phyloP scores from a whole-genome alignment of 2,797 vertebrate species.

The Sebastes hubbsi region DNA sequence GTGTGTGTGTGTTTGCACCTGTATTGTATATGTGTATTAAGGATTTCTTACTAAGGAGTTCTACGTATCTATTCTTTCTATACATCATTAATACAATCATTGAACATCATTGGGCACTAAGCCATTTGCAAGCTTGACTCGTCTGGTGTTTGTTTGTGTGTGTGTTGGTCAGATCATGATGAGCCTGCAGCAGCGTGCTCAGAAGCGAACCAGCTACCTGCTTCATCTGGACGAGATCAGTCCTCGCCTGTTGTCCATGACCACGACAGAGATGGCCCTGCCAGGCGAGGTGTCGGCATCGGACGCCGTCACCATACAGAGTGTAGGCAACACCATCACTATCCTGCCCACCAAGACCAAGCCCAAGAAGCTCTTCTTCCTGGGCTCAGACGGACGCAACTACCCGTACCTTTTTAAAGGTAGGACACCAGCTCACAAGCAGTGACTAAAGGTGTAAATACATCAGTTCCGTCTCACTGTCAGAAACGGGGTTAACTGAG shows the following conservation, averaged over 20 bases:
- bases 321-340: slow-evolving; percentile 94
- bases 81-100: background rate
- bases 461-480: too few relatives aligned
- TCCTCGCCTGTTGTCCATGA: slow-evolving; percentile 92
- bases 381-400: slow-evolving; percentile 95
- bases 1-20: background rate
- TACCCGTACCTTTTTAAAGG: slow-evolving; percentile 99
- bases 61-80: background rate
- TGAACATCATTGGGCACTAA: background rate
- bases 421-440: slow-evolving; percentile 37
- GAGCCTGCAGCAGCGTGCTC: slow-evolving; percentile 95
- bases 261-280: slow-evolving; percentile 94
- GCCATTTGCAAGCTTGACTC: background rate
- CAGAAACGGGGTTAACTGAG: too few relatives aligned
- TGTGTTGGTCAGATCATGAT: slow-evolving; percentile 89
- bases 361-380: slow-evolving; percentile 96
- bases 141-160: background rate
- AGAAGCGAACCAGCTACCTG: slow-evolving; percentile 96
- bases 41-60: background rate
- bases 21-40: background rate
- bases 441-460: background rate
- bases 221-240: slow-evolving; percentile 95
- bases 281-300: slow-evolving; percentile 95
- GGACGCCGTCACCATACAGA: slow-evolving; percentile 94
- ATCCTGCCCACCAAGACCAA: slow-evolving; percentile 99